Conservation (phyloP, 2,113 vertebrate genomes). For the Atrichornis clamosus region DNA sequence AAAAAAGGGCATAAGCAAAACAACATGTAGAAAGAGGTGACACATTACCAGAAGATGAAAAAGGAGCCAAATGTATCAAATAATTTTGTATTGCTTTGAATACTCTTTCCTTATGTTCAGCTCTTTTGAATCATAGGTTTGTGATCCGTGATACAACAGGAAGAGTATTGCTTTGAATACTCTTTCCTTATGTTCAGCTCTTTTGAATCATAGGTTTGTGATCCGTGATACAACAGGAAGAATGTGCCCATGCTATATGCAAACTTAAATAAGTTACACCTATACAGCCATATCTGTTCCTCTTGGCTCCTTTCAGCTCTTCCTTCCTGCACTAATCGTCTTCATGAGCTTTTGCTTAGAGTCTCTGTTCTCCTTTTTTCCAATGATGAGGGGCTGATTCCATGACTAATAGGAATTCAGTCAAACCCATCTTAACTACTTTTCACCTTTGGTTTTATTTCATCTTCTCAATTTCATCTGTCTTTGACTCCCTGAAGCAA, state of each 20-base stretch:
- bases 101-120: background rate
- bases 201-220: background rate
- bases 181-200: background rate
- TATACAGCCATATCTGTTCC: background rate
- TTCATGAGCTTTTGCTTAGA: background rate
- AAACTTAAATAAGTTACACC: background rate
- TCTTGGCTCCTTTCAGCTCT: background rate
- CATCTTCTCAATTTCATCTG: background rate
- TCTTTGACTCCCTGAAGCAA: background rate
- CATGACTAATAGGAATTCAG: background rate
- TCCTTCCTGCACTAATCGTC: background rate
- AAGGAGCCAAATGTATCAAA: background rate
- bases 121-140: background rate
- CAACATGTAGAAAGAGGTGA: background rate
- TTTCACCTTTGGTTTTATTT: conserved; percentile 24
- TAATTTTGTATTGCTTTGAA: background rate
- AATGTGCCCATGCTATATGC: background rate
- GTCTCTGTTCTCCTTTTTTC: background rate
- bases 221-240: background rate
- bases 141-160: background rate
- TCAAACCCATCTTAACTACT: background rate
- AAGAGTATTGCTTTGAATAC: background rate
- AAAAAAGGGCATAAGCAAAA: background rate
- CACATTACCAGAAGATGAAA: background rate
- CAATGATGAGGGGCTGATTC: background rate